Evolutionary conservation across 2,797 vertebrate genomes (phyloP), one percentile per base, ranked within the genome.

Genomic region (Harpagifer antarcticus): DNA sequence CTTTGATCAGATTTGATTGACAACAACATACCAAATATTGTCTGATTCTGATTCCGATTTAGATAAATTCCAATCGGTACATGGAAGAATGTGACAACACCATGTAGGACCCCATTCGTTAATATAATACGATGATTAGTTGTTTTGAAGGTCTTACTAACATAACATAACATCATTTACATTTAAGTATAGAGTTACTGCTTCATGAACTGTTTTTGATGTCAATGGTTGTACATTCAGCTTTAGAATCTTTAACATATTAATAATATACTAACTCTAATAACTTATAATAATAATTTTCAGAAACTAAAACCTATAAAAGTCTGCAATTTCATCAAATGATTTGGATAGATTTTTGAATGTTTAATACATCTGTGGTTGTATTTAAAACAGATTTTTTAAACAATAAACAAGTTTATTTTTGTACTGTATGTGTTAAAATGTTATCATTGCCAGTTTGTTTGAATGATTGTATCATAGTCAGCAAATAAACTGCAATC

Each of bases 401-500:
- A 27, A 27, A 27, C 27, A 27, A 27, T 27, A 27, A 27, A 27
- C 5, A 27, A 27, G 27, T 27, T 37, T 56, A 33, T 23, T 59
- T 69, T 59, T 45, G 20, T 5, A 27, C 27, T 9, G 7, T 37
- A 43, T 44, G 31, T 49, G 44, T 63, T 71, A 48, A 37, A 81
- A 66, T 37, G 8, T 37, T 37, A 37, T 76, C 47, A 55, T 47
- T 60, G 23, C 23, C 42, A 47, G 44, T 57, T 44, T 68, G 23
- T 68, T 59, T 47, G 15, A n/a, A 27, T 57, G 48, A 49, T 48
- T 60, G 37, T 37, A 5, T 16, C 23, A 27, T 40, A 79, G 49
- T 78, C 64, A 49, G 43, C 72, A 72, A 66, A 61, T 50, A 19
- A 45, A 45, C 57, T 17, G 59, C 19, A 57, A 53, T 78, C 74